Evolutionary conservation across 2,888 invertebrate genomes (phyloP).

Genomic region (Orthosia gothica): DNA sequence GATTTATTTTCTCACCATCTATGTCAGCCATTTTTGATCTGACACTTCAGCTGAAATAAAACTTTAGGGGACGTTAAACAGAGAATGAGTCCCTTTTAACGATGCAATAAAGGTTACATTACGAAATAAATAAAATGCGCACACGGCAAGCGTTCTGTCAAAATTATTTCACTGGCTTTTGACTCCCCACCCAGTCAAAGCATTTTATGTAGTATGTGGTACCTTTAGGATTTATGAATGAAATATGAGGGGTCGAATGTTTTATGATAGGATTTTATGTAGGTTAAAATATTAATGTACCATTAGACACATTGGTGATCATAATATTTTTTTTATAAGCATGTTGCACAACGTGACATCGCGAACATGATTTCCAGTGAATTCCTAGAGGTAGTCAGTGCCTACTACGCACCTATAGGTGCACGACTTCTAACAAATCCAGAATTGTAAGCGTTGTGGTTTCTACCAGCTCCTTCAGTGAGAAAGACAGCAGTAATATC

Average conservation of each 20-base stretch:
- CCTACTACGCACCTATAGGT: no score
- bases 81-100: conserved; percentile 55
- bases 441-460: no score
- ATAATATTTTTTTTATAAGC: conserved; percentile 8
- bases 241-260: conserved; percentile 42
- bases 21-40: conserved; percentile 46
- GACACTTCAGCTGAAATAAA: conserved; percentile 51
- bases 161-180: conserved; percentile 33
- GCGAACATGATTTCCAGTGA: neutral
- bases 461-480: no score
- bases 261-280: conserved; percentile 25
- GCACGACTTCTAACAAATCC: no score
- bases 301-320: neutral
- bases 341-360: neutral
- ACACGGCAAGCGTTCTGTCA: conserved; percentile 1
- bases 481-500: no score
- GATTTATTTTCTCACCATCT: conserved; percentile 45
- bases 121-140: conserved; percentile 45
- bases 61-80: conserved; percentile 50
- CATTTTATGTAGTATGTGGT: conserved; percentile 41
- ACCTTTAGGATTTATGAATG: conserved; percentile 34
- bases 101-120: conserved; percentile 61
- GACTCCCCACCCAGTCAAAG: conserved; percentile 6
- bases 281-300: conserved; percentile 19
- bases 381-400: no score